Conservation (phyloP, 2,888 invertebrate genomes). For the Ferrisia virgata region DNA sequence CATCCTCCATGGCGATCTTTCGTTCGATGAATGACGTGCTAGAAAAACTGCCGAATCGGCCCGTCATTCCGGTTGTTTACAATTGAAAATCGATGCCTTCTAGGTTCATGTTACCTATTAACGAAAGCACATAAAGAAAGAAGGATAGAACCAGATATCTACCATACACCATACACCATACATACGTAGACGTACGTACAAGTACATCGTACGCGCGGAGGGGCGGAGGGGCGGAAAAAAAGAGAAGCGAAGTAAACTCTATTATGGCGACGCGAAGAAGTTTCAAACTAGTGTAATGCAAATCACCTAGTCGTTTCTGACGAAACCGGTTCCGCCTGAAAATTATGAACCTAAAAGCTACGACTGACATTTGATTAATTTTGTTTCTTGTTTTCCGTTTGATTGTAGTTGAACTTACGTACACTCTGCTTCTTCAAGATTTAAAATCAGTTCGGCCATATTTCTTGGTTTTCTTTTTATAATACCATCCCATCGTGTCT, state of each 20-base stretch:
- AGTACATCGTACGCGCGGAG: not conserved
- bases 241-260: not conserved
- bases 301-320: conserved; percentile 36
- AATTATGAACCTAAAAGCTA: conserved; percentile 45
- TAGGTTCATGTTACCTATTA: conserved; percentile 30
- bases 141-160: conserved; percentile 7
- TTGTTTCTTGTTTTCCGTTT: conserved; percentile 45
- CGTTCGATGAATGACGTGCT: not conserved
- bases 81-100: conserved; percentile 29
- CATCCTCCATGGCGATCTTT: not conserved
- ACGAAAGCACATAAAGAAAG: conserved; percentile 27
- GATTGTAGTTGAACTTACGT: conserved; percentile 44
- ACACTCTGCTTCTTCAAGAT: conserved; percentile 41
- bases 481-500: conserved; percentile 40
- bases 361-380: conserved; percentile 46
- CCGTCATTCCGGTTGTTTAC: conserved; percentile 41
- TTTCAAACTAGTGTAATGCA: conserved; percentile 45
- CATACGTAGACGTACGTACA: too few relatives aligned
- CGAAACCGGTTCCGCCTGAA: conserved; percentile 42
- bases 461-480: conserved; percentile 28
- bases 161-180: not conserved
- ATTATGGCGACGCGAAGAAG: conserved; percentile 35
- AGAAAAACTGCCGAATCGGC: conserved; percentile 41
- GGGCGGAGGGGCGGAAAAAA: not conserved
- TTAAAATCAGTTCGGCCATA: conserved; percentile 45